Percentiles rank a stretch among this genome's conserved stretches.
Evolutionary conservation across 2,113 vertebrate genomes (phyloP).

Genomic region (Eidolon helvum): DNA sequence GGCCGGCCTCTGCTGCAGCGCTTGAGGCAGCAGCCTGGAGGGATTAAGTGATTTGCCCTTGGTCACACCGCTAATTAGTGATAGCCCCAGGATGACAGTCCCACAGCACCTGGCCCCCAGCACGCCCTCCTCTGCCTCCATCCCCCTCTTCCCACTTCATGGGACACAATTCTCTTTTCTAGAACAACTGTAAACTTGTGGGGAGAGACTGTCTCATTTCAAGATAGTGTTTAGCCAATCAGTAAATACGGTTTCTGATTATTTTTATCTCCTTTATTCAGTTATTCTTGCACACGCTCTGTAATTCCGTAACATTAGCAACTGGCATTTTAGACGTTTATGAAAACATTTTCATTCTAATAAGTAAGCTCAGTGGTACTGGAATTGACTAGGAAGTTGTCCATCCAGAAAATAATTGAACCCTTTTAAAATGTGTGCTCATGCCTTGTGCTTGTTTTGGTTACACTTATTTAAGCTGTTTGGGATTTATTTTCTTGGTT

Average conservation of each 20-base stretch:
- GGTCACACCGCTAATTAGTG: not conserved
- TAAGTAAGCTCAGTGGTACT: not conserved
- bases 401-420: not conserved
- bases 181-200: not conserved
- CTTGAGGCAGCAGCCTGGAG: not conserved
- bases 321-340: not conserved
- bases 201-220: not conserved
- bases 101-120: not conserved
- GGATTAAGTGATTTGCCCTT: slow-evolving; percentile 3
- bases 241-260: not conserved
- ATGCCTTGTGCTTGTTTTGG: not conserved
- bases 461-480: not conserved
- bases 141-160: not conserved
- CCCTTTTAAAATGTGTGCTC: not conserved
- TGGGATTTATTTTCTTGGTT: not conserved
- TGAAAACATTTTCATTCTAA: slow-evolving; percentile 28
- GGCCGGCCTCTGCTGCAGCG: not conserved
- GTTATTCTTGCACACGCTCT: not conserved
- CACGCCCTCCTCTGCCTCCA: rapidly evolving
- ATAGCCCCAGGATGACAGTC: slow-evolving; percentile 26
- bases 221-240: not conserved
- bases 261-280: not conserved
- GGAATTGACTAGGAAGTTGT: not conserved
- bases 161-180: not conserved
- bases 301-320: not conserved